Percentiles rank a stretch among this genome's conserved stretches.
Conservation (phyloP, 2,797 vertebrate species). For the Pempheris klunzingeri region DNA sequence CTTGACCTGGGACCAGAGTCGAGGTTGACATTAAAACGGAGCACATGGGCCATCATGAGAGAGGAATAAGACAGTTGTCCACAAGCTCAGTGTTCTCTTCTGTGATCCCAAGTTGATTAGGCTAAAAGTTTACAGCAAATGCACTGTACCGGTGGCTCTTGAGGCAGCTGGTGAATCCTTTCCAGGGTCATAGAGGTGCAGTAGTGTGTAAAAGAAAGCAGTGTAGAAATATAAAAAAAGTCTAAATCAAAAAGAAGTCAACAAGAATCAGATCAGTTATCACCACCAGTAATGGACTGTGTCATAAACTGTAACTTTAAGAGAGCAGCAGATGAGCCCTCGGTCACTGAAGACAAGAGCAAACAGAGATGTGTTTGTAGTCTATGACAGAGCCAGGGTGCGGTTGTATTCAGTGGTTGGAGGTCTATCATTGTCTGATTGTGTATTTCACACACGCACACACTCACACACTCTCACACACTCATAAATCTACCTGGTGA, state of each 20-base stretch:
- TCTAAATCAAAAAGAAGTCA: rapidly evolving
- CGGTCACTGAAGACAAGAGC: conserved; percentile 9
- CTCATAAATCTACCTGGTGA: conserved; percentile 6
- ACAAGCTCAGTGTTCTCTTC: not conserved
- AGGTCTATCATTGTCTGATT: conserved; percentile 54
- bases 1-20: not conserved
- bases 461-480: not conserved
- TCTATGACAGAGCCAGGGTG: conserved; percentile 42
- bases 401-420: conserved; percentile 25
- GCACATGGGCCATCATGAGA: not conserved
- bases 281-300: not conserved
- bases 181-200: not conserved
- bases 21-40: not conserved
- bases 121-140: not conserved
- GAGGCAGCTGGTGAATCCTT: not conserved
- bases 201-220: not conserved
- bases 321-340: not conserved
- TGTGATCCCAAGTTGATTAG: not conserved
- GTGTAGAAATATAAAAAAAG: not conserved
- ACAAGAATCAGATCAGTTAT: not conserved
- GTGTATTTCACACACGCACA: conserved; percentile 26
- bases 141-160: too few relatives aligned
- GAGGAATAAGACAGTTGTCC: not conserved
- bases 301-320: conserved; percentile 17
- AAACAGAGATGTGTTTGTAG: conserved; percentile 48